Base-by-base conservation (phyloP, 1,140 invertebrate species). In the Bombus fervidus region DNA sequence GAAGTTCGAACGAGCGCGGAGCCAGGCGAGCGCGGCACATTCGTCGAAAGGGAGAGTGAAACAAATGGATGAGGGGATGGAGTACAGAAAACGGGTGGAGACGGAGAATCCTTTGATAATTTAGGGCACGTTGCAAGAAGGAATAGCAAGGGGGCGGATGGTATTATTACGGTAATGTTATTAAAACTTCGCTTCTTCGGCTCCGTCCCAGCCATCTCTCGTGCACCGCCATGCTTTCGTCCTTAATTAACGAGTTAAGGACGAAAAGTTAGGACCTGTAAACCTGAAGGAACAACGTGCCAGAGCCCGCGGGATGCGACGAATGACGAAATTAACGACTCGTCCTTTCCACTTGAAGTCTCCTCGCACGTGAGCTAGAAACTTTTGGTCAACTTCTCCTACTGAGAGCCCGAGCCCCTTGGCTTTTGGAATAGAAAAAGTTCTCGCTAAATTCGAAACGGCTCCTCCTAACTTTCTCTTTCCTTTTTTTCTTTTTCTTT, bases 111-210 rank as follows among this genome's bases (percentile, higher is more conserved):
- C 90, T 91, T 92, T 92, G 90, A 92, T 92, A 92, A 91, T 91
- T 92, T 89, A 84, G 87, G 85, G 86, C 86, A 88, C 89, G 87
- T 87, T 88, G 73, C 83, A 68, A 76, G 83, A 87, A 86, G 82
- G 66, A 74, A 87, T 75, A 84, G 87, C 41, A 88, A 85, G 72
- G 87, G 82, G 83, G 83, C 43, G 73, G 82, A 88, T 77, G 85
- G 91, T 91, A 92, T 92, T 91, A 92, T 92, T 92, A 91, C 88
- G 91, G 87, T 92, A 91, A 92, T 91, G 88, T 92, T 91, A 92
- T 92, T 89, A 92, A 91, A 92, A 93, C 87, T 92, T 92, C 87
- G 86, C 90, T 87, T 89, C 87, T 89, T 88, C 83, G 83, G 77
- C 83, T 81, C 39, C 79, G 59, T 74, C 71, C 76, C 75, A 66